These are phyloP conservation scores for Oryzias woworae DNA, from an alignment of 2,113 vertebrate genomes.

Conservation along the genomic window DNA sequence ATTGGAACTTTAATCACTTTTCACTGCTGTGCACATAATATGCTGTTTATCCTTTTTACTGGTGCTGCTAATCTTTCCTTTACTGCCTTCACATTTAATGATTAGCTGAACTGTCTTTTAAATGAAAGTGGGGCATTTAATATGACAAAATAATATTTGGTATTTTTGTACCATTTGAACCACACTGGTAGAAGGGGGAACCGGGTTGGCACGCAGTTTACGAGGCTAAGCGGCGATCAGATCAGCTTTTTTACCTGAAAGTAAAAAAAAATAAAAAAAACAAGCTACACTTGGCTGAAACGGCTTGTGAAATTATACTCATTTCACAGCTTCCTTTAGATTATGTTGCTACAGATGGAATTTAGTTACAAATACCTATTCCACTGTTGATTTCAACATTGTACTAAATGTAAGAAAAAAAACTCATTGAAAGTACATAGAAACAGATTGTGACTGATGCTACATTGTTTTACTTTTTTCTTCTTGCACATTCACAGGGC, in stretches of 20 bases:
- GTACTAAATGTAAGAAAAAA: not conserved
- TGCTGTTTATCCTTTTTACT: conserved; percentile 45
- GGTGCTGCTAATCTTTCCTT: conserved; percentile 31
- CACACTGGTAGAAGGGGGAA: not conserved
- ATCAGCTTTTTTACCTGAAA: conserved; percentile 20
- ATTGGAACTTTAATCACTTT: conserved; percentile 60
- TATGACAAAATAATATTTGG: no score
- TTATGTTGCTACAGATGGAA: not conserved
- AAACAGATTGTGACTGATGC: not conserved
- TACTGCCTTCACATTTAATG: conserved; percentile 34
- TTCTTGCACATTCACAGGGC: not conserved
- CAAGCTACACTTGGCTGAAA: conserved; percentile 23
- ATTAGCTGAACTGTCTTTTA: conserved; percentile 22
- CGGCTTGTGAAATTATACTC: conserved; percentile 31
- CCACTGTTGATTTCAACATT: not conserved
- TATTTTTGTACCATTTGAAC: no score
- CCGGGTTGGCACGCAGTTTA: not conserved
- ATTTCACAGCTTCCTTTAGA: conserved; percentile 27
- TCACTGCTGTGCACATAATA: conserved; percentile 46
- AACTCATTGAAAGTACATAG: no score
- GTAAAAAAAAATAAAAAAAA: conserved; percentile 2
- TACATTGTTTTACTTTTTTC: not conserved
- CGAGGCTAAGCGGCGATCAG: conserved; percentile 15
- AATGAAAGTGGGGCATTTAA: conserved; percentile 8
- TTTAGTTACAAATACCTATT: conserved; percentile 9